Evolutionary conservation across 2,888 invertebrate genomes (phyloP).

Genomic region (Drosophila tanythrix): DNA sequence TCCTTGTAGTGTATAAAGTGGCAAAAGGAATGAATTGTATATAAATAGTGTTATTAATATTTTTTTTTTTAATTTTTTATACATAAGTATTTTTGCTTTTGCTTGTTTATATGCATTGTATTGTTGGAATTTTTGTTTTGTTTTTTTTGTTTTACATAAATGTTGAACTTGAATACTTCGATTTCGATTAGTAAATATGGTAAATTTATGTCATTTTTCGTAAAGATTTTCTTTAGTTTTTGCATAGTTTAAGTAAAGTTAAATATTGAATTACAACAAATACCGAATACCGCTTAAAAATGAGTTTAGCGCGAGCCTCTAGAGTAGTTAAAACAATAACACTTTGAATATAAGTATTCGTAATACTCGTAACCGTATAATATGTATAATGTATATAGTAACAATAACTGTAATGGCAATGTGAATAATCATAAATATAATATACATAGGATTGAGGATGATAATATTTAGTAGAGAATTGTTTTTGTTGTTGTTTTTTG

Average conservation of each 20-base stretch:
- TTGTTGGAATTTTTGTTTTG: slow-evolving; percentile 35
- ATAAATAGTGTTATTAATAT: slow-evolving; percentile 47
- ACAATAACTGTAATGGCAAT: slow-evolving; percentile 66
- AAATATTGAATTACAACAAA: slow-evolving; percentile 77
- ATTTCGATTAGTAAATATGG: slow-evolving; percentile 66
- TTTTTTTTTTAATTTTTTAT: slow-evolving; percentile 21
- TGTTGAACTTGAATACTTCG: slow-evolving; percentile 63
- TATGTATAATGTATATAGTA: slow-evolving; percentile 57
- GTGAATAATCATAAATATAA: slow-evolving; percentile 73
- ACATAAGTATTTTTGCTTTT: slow-evolving; percentile 40
- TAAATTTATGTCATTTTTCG: slow-evolving; percentile 44
- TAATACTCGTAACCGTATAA: slow-evolving; percentile 45
- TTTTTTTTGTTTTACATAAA: slow-evolving; percentile 30
- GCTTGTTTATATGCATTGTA: slow-evolving; percentile 16
- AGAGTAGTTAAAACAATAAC: slow-evolving; percentile 64
- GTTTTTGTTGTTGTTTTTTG: background rate
- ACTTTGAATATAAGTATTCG: slow-evolving; percentile 41
- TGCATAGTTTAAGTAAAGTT: slow-evolving; percentile 51
- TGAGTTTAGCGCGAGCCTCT: slow-evolving; percentile 76
- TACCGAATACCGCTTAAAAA: slow-evolving; percentile 64
- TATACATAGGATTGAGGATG: slow-evolving; percentile 36
- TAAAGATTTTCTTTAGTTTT: slow-evolving; percentile 23
- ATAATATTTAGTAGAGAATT: slow-evolving; percentile 11
- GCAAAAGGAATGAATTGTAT: slow-evolving; percentile 66
- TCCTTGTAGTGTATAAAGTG: slow-evolving; percentile 68